These are phyloP conservation scores for Venturia canescens DNA, from an alignment of 1,140 invertebrate genomes.

Conservation along the genomic window DNA sequence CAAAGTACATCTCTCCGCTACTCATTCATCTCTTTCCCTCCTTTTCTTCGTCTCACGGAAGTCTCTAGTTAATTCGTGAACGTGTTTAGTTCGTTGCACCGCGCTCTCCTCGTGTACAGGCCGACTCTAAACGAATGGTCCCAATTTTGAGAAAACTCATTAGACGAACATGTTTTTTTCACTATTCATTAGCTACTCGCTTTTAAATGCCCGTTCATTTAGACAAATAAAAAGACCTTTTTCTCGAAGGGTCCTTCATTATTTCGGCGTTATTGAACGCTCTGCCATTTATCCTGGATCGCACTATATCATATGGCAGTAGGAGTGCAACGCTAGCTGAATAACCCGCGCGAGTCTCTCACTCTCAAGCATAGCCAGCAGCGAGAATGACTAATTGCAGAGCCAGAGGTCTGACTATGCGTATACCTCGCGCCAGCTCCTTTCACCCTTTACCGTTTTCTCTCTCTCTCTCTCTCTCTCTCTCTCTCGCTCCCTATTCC, in stretches of 20 bases:
- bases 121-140: background rate
- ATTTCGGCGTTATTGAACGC: too few species aligned
- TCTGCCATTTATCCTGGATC: too few species aligned
- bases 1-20: slow-evolving; percentile 13
- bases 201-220: too few species aligned
- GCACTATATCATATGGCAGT: background rate
- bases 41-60: slow-evolving; percentile 11
- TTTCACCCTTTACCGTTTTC: slow-evolving; percentile 20
- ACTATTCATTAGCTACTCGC: too few species aligned
- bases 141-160: too few species aligned
- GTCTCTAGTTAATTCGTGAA: slow-evolving; percentile 44
- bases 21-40: slow-evolving; percentile 10
- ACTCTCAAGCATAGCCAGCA: slow-evolving; percentile 3
- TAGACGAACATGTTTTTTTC: too few species aligned
- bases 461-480: background rate
- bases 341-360: slow-evolving; percentile 1
- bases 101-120: background rate
- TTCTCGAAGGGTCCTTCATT: too few species aligned
- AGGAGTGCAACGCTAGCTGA: background rate
- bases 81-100: slow-evolving; percentile 30
- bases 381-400: slow-evolving; percentile 43
- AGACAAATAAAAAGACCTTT: too few species aligned
- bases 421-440: slow-evolving; percentile 30
- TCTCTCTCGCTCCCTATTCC: background rate
- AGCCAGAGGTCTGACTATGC: slow-evolving; percentile 33